phyloP scores from a whole-genome alignment of 2,113 vertebrate species.

The Anhinga anhinga region DNA sequence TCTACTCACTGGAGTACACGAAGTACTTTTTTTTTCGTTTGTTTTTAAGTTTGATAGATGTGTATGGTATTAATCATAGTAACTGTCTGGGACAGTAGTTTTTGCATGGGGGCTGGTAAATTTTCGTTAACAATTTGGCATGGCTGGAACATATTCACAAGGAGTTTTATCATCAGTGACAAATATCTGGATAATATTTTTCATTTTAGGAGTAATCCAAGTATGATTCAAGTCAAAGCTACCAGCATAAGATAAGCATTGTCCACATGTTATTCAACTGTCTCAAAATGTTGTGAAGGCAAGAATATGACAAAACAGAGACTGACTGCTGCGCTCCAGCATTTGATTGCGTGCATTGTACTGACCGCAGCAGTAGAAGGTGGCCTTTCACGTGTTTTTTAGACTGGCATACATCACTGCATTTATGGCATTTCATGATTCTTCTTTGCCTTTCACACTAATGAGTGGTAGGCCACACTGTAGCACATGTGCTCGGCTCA shows the following conservation, averaged over 20 bases:
- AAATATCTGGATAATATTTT: conserved; percentile 1
- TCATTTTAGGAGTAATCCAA: conserved; percentile 4
- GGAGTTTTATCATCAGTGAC: background rate
- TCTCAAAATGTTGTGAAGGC: background rate
- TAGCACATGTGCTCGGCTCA: conserved; percentile 12
- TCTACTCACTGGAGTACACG: background rate
- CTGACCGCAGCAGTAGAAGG: background rate
- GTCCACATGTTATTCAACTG: background rate
- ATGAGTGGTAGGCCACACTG: conserved; percentile 20
- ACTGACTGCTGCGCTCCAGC: background rate
- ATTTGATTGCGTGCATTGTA: background rate
- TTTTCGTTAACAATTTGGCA: background rate
- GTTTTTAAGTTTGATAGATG: background rate
- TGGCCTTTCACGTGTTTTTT: background rate
- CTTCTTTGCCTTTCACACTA: conserved; percentile 1
- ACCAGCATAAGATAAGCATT: background rate
- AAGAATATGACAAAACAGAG: background rate
- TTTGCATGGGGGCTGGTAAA: background rate
- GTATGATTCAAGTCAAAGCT: background rate
- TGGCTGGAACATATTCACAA: background rate
- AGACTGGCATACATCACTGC: background rate
- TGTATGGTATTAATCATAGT: background rate
- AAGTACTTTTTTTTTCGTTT: background rate
- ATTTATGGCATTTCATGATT: background rate
- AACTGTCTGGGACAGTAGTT: background rate